phyloP scores from a whole-genome alignment of 2,888 invertebrate genomes.

The Eristalis arbustorum region DNA sequence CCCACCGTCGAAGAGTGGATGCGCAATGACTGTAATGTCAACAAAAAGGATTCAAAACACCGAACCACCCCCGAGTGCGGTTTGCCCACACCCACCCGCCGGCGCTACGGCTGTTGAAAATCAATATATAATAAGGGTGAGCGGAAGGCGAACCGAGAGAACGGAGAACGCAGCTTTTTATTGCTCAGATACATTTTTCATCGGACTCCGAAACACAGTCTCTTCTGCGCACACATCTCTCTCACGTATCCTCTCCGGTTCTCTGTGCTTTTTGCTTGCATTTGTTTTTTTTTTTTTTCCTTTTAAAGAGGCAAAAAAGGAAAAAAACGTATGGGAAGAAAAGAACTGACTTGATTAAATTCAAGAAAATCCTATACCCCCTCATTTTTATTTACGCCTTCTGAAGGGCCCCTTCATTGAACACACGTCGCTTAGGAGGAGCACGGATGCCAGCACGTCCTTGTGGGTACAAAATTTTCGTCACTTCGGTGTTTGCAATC shows the following conservation, averaged over 20 bases:
- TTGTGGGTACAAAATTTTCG: conserved; percentile 52
- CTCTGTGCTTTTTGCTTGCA: not conserved
- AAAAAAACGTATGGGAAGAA: not conserved
- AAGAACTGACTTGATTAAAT: conserved; percentile 60
- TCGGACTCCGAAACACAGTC: conserved; percentile 51
- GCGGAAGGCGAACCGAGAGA: not conserved
- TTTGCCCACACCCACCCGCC: conserved; percentile 2
- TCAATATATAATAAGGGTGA: conserved; percentile 57
- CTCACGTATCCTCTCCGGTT: not conserved
- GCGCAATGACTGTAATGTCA: conserved; percentile 48
- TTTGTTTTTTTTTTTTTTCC: not conserved
- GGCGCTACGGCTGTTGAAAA: conserved; percentile 39
- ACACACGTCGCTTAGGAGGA: conserved; percentile 14
- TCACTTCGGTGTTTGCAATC: conserved; percentile 56
- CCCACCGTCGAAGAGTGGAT: conserved; percentile 17
- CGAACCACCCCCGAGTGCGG: not conserved
- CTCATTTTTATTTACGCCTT: conserved; percentile 61
- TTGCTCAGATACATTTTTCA: conserved; percentile 53
- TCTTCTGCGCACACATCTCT: conserved; percentile 14
- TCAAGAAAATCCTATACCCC: conserved; percentile 53
- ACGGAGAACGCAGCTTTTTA: conserved; percentile 37
- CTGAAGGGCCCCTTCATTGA: conserved; percentile 40
- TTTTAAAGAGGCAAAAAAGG: not conserved
- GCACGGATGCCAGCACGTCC: conserved; percentile 52
- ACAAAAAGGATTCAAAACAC: conserved; percentile 29